Evolutionary conservation across 2,113 vertebrate species (phyloP).

Genomic region (Trichechus manatus): DNA sequence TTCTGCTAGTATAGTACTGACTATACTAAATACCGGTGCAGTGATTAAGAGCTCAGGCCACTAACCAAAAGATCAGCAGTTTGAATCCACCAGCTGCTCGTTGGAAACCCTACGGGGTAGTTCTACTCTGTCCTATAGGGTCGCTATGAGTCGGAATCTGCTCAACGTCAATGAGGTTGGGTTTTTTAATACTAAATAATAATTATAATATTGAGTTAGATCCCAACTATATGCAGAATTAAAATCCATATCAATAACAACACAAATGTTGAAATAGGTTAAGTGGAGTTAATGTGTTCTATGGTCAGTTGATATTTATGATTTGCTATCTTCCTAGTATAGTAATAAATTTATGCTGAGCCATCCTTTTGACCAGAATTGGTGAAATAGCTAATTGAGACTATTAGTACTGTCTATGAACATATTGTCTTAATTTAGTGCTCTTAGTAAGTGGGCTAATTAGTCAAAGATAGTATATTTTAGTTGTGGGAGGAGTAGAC

Average conservation of each 20-base stretch:
- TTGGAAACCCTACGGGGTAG: too few relatives aligned
- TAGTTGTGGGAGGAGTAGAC: background rate
- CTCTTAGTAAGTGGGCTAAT: constrained; percentile 18
- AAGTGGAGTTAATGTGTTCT: background rate
- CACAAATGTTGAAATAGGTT: background rate
- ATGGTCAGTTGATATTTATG: background rate
- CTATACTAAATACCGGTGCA: too few relatives aligned
- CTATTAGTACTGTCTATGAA: constrained; percentile 22
- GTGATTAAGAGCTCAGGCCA: too few relatives aligned
- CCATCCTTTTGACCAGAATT: background rate
- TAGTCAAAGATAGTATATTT: constrained; percentile 14
- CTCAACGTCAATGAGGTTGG: too few relatives aligned
- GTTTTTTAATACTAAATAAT: background rate
- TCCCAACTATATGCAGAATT: background rate
- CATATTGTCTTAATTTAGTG: constrained; percentile 24
- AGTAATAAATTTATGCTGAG: background rate
- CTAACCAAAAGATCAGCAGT: too few relatives aligned
- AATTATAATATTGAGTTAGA: background rate
- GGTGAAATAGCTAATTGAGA: background rate
- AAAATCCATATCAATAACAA: background rate
- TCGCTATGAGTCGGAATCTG: too few relatives aligned
- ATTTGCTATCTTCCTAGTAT: background rate
- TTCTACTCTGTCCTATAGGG: too few relatives aligned
- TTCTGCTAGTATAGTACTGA: too few relatives aligned
- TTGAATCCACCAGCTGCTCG: too few relatives aligned